These are phyloP conservation scores for Pelusios castaneus DNA, from an alignment of 2,113 vertebrate species.

Conservation along the genomic window DNA sequence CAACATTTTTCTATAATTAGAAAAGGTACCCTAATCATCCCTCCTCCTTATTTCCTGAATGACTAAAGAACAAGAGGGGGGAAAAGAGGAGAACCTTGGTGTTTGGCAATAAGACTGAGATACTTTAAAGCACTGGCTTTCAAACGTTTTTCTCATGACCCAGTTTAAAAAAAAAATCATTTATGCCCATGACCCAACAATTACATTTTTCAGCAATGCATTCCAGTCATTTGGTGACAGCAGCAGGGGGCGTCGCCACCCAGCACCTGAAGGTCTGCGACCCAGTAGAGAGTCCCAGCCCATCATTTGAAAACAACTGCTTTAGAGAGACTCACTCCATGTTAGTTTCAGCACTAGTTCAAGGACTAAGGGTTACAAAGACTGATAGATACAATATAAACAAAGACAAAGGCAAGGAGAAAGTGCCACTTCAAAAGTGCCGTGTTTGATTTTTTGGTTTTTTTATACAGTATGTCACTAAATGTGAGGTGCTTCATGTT, in stretches of 20 bases:
- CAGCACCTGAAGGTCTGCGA: too few relatives aligned
- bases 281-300: too few relatives aligned
- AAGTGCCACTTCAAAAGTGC: conserved; percentile 18
- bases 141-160: too few relatives aligned
- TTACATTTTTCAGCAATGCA: too few relatives aligned
- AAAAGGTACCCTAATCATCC: background rate
- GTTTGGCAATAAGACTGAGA: background rate
- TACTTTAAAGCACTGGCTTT: too few relatives aligned
- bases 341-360: conserved; percentile 34
- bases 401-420: conserved; percentile 28
- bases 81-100: background rate
- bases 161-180: too few relatives aligned
- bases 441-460: background rate
- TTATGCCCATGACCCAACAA: too few relatives aligned
- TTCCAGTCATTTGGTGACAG: too few relatives aligned
- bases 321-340: background rate
- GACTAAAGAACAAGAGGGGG: background rate
- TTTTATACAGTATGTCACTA: background rate
- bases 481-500: conserved; percentile 24
- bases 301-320: too few relatives aligned
- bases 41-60: background rate
- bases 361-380: conserved; percentile 37
- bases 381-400: conserved; percentile 5
- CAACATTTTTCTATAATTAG: background rate
- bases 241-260: too few relatives aligned